phyloP scores from a whole-genome alignment of 2,113 vertebrate species.

The Odocoileus hemionus region DNA sequence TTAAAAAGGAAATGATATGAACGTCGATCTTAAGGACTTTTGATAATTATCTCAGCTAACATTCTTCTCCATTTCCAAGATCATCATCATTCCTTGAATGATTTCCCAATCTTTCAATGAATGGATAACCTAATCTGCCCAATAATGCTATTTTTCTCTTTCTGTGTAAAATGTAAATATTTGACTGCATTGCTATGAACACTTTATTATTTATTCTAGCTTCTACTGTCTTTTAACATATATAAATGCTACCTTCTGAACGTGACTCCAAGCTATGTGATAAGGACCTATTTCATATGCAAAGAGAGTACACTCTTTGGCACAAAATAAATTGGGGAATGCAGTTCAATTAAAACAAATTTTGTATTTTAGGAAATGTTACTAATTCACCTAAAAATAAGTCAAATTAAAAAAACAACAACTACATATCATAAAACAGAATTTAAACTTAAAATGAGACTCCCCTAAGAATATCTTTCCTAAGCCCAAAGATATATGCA shows the following conservation, averaged over 20 bases:
- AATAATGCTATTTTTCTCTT: not conserved
- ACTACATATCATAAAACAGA: not conserved
- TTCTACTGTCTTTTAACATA: not conserved
- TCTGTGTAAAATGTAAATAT: not conserved
- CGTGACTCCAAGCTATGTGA: not conserved
- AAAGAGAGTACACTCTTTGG: not conserved
- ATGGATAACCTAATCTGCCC: not conserved
- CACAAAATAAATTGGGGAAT: not conserved
- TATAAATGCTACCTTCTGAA: not conserved
- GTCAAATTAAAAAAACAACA: not conserved
- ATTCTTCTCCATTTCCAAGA: not conserved
- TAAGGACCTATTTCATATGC: not conserved
- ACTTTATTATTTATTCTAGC: not conserved
- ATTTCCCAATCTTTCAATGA: not conserved
- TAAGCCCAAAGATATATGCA: not conserved
- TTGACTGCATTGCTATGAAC: not conserved
- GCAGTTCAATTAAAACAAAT: not conserved
- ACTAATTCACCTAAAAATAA: not conserved
- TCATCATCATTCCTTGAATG: not conserved
- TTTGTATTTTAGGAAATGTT: not conserved
- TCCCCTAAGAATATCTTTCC: not conserved
- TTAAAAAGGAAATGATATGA: not conserved
- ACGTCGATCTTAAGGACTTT: not conserved
- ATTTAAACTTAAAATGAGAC: slow-evolving; percentile 19
- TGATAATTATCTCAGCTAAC: not conserved